Evolutionary conservation across 2,888 invertebrate species (phyloP).

Genomic region (Callimorpha dominula): DNA sequence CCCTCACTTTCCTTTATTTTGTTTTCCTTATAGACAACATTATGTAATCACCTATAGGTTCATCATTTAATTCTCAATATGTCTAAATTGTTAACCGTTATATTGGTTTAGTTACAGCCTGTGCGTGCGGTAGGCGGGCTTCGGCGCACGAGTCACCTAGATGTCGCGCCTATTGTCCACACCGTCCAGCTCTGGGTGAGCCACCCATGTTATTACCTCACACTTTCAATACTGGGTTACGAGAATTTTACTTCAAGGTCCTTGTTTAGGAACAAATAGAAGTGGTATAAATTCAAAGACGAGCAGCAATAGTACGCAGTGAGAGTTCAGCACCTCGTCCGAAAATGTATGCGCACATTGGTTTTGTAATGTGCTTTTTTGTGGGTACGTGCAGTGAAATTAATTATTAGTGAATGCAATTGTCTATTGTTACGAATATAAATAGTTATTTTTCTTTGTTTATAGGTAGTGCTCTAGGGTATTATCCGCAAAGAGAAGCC

Average conservation of each 20-base stretch:
- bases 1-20: slow-evolving; percentile 9
- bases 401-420: slow-evolving; percentile 33
- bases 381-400: slow-evolving; percentile 77
- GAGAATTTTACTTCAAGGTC: slow-evolving; percentile 86
- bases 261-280: slow-evolving; percentile 83
- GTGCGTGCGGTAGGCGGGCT: slow-evolving; percentile 65
- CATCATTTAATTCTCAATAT: background rate
- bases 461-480: slow-evolving; percentile 75
- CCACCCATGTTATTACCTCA: slow-evolving; percentile 82
- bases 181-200: slow-evolving; percentile 78
- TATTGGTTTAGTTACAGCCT: slow-evolving; percentile 66
- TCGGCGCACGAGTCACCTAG: slow-evolving; percentile 82
- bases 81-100: background rate
- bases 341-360: slow-evolving; percentile 79
- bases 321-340: slow-evolving; percentile 71
- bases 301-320: slow-evolving; percentile 79
- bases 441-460: slow-evolving; percentile 45
- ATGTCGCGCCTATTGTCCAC: slow-evolving; percentile 85
- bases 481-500: slow-evolving; percentile 73
- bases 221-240: slow-evolving; percentile 86
- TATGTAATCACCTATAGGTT: slow-evolving; percentile 4
- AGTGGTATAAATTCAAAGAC: slow-evolving; percentile 84
- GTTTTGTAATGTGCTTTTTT: slow-evolving; percentile 73
- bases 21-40: slow-evolving; percentile 6
- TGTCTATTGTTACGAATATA: slow-evolving; percentile 26